Conservation (phyloP, 2,888 invertebrate species). For the Stramonita haemastoma region DNA sequence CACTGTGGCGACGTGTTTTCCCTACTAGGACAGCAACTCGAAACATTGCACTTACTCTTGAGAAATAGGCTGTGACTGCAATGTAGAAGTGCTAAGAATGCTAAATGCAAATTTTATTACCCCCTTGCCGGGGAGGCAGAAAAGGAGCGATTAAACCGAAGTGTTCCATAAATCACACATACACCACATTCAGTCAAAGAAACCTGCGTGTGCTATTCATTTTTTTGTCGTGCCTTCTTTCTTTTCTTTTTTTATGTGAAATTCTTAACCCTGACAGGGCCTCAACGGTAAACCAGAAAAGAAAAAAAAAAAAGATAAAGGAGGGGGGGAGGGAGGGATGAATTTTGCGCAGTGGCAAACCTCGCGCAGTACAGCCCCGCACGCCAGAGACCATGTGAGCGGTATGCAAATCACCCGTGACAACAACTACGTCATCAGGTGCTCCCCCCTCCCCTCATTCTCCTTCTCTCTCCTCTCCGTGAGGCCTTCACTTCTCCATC, state of each 20-base stretch:
- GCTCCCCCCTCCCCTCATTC: constrained; percentile 25
- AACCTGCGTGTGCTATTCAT: neutral
- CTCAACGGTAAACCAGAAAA: constrained; percentile 23
- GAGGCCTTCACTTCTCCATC: neutral
- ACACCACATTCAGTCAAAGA: too few relatives aligned
- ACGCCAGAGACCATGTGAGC: constrained; percentile 50
- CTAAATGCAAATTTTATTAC: too few relatives aligned
- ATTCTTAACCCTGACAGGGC: constrained; percentile 34
- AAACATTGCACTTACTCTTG: too few relatives aligned
- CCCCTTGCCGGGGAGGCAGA: too few relatives aligned
- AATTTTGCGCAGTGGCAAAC: constrained; percentile 56
- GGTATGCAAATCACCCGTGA: constrained; percentile 75
- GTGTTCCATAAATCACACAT: too few relatives aligned
- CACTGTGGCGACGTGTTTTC: too few relatives aligned
- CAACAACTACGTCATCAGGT: constrained; percentile 72
- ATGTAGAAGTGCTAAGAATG: too few relatives aligned
- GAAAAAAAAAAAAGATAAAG: too few relatives aligned
- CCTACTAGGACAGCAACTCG: too few relatives aligned
- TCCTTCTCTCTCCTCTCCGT: neutral
- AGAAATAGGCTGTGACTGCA: too few relatives aligned
- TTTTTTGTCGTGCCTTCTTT: neutral
- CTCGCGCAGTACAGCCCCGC: constrained; percentile 58
- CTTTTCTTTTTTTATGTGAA: neutral
- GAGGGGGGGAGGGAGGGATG: too few relatives aligned
- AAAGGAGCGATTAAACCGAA: too few relatives aligned